Evolutionary conservation across 2,888 invertebrate genomes (phyloP).

Genomic region (Rhagonycha lutea): DNA sequence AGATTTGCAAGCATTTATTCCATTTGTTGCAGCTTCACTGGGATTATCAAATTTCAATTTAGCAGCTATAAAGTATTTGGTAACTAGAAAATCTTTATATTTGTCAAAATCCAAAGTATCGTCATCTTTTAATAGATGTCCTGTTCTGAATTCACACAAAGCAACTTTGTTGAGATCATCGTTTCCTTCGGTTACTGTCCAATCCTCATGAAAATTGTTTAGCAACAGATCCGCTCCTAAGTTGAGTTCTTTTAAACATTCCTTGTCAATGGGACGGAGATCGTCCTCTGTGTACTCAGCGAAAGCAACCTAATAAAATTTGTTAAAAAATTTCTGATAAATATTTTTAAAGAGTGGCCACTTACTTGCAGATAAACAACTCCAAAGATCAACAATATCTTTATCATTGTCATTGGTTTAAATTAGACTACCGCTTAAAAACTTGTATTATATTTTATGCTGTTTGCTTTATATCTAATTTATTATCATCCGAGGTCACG

Average conservation of each 20-base stretch:
- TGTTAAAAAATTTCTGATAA: too few relatives aligned
- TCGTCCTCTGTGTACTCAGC: not conserved
- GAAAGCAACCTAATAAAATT: not conserved
- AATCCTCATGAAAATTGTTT: not conserved
- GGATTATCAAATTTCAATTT: not conserved
- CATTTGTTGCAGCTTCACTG: too few relatives aligned
- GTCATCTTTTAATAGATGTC: not conserved
- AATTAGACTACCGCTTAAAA: too few relatives aligned
- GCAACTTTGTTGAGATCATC: not conserved
- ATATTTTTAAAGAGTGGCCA: too few relatives aligned
- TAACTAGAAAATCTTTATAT: not conserved
- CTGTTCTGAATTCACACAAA: not conserved
- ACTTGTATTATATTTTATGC: too few relatives aligned
- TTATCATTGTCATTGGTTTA: too few relatives aligned
- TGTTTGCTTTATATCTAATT: too few relatives aligned
- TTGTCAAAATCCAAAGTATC: not conserved
- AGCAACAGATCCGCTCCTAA: not conserved
- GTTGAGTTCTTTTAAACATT: not conserved
- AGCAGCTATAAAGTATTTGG: not conserved
- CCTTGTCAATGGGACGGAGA: not conserved
- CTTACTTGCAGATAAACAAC: too few relatives aligned
- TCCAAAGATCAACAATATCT: too few relatives aligned
- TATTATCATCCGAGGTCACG: too few relatives aligned
- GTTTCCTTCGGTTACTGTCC: not conserved
- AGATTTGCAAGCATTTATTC: too few relatives aligned